Base-by-base conservation (phyloP, 2,888 invertebrate species). In the Petrophora chlorosata region DNA sequence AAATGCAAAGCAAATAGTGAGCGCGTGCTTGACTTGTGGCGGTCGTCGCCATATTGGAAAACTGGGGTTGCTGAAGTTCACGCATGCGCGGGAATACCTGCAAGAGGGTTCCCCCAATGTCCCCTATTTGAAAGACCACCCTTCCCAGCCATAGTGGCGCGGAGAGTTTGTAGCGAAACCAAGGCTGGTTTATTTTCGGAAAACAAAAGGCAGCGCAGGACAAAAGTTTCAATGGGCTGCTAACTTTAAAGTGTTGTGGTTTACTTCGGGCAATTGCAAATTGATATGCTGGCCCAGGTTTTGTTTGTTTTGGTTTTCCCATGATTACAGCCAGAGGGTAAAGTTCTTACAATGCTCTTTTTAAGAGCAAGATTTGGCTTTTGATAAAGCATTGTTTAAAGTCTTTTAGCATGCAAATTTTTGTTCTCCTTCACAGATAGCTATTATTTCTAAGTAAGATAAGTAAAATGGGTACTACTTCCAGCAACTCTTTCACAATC, bases 41-140 rank as follows among this genome's bases (percentile, higher is more conserved):
- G 86, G 73, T 63, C 76, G 78, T 54, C 87, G 89, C 89, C 89
- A 89, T 89, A 87, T 89, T 89, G 87, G 77, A 80, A 80, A 65
- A 68, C 68, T 75, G 70, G 86, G 85, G 85, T 73, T 72, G 76
- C 59, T 68, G 59, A 38, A 32, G 36, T 66, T 68, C 56, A 73
- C 87, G 87, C 89, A 86, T 86, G 89, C 87, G 89, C 77, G 38
- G 25, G 73, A 69, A 69, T n/a, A 72, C 73, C 67, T 68, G 49
- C 8, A 9, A 54, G 58, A 62, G 76, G 73, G 76, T 72, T 73
- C 72, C 69, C 65, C 70, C 69, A 62, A 75, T 73, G 76, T 72
- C 73, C 72, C 69, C 65, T 69, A 69, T 70, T 75, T 51, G 46
- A 66, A 74, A 74, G 71, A 67, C 63, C 73, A 76, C 67, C 69